Conservation (phyloP, 2,113 vertebrate genomes). For the Alethe diademata region DNA sequence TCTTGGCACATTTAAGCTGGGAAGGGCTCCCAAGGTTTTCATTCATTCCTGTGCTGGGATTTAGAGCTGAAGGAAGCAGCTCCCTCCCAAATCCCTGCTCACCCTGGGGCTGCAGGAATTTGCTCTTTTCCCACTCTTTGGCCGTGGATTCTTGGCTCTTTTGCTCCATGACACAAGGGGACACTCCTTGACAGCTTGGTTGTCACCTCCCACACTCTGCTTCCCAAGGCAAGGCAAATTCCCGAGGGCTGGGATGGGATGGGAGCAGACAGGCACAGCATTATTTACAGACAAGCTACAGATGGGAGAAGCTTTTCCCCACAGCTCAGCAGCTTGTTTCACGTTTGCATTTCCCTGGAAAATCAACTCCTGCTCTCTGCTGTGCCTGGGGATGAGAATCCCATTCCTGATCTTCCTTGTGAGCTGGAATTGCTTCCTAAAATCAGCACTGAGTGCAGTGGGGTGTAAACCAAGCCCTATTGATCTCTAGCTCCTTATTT, state of each 20-base stretch:
- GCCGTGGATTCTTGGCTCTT: not conserved
- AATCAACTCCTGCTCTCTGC: not conserved
- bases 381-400: not conserved
- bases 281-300: conserved; percentile 31
- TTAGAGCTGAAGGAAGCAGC: not conserved
- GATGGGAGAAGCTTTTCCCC: not conserved
- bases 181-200: not conserved
- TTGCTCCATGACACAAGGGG: not conserved
- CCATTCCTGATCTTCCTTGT: not conserved
- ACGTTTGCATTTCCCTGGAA: not conserved
- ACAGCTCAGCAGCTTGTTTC: not conserved
- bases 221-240: not conserved
- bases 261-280: not conserved
- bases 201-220: not conserved
- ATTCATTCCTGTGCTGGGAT: not conserved
- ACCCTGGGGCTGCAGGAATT: not conserved
- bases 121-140: not conserved
- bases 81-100: not conserved
- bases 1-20: rapidly evolving
- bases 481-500: not conserved
- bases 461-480: not conserved
- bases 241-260: not conserved
- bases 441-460: not conserved
- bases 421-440: not conserved
- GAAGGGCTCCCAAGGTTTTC: not conserved